phyloP scores from a whole-genome alignment of 2,797 vertebrate genomes.

The Enteromius thamalakanensis region DNA sequence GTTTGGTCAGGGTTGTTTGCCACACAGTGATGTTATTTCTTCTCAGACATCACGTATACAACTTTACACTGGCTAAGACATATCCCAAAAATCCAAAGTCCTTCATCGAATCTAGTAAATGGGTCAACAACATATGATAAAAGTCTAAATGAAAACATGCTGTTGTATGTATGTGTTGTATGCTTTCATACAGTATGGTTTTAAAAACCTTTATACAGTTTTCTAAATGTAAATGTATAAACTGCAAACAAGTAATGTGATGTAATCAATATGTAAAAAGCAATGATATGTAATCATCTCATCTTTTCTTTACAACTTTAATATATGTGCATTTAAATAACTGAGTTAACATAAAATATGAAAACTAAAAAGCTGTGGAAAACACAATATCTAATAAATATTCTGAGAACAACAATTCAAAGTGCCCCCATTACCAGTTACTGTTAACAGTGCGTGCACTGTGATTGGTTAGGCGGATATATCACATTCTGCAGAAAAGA shows the following conservation, averaged over 20 bases:
- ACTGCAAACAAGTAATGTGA: background rate
- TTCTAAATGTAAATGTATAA: background rate
- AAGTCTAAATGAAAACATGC: background rate
- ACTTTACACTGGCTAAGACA: background rate
- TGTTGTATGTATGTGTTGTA: background rate
- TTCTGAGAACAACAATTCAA: background rate
- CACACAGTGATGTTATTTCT: background rate
- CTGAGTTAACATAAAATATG: background rate
- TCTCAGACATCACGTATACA: constrained; percentile 3
- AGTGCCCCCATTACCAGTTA: too few relatives aligned
- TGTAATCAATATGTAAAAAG: background rate
- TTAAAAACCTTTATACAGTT: background rate
- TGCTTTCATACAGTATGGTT: background rate
- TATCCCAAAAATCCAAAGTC: background rate
- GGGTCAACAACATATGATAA: background rate
- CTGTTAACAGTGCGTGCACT: too few relatives aligned
- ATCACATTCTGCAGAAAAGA: too few relatives aligned
- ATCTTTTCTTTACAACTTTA: background rate
- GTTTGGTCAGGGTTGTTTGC: constrained; percentile 17
- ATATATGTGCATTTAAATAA: background rate
- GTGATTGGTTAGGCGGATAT: too few relatives aligned
- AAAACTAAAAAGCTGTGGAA: too few relatives aligned
- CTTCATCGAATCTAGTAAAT: background rate
- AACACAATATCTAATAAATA: too few relatives aligned
- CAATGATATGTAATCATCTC: background rate